Percentiles rank a stretch among this genome's conserved stretches.
These are phyloP conservation scores for Microvelia longipes DNA, from an alignment of 1,140 invertebrate species.

Conservation along the genomic window DNA sequence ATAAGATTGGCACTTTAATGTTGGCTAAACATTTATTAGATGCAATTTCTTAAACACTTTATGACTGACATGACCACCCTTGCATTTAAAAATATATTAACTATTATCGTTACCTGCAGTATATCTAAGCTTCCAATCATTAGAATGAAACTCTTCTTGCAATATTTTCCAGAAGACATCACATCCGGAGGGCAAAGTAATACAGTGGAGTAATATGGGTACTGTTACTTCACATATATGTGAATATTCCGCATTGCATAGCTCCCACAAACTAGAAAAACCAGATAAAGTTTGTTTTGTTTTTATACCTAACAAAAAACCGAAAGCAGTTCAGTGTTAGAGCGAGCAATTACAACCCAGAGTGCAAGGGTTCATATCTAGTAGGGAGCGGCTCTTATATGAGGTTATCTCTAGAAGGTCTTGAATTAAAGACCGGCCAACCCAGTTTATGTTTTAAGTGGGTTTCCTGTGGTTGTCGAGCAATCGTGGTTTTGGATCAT, in stretches of 20 bases:
- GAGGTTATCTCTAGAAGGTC: too few relatives aligned
- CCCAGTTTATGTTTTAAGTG: too few relatives aligned
- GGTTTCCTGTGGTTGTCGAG: too few relatives aligned
- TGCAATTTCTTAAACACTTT: too few relatives aligned
- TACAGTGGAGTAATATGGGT: constrained; percentile 82
- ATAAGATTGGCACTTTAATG: too few relatives aligned
- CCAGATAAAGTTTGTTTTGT: background rate
- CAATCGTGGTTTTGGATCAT: too few relatives aligned
- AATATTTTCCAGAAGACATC: constrained; percentile 91
- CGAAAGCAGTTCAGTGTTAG: background rate
- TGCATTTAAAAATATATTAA: too few relatives aligned
- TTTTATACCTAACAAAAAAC: background rate
- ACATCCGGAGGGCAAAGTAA: constrained; percentile 77
- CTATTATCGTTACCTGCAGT: constrained; percentile 60
- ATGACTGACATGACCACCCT: too few relatives aligned
- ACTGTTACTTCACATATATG: constrained; percentile 80
- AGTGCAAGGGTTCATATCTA: background rate
- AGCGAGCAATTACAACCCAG: background rate
- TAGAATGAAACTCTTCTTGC: constrained; percentile 80
- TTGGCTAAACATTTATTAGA: too few relatives aligned
- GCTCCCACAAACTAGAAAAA: constrained; percentile 69
- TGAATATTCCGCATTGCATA: constrained; percentile 81
- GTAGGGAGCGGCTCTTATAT: too few relatives aligned
- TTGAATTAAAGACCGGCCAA: too few relatives aligned
- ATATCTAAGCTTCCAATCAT: constrained; percentile 80